Evolutionary conservation across 2,888 invertebrate species (phyloP).

Genomic region (Trichogramma evanescens): DNA sequence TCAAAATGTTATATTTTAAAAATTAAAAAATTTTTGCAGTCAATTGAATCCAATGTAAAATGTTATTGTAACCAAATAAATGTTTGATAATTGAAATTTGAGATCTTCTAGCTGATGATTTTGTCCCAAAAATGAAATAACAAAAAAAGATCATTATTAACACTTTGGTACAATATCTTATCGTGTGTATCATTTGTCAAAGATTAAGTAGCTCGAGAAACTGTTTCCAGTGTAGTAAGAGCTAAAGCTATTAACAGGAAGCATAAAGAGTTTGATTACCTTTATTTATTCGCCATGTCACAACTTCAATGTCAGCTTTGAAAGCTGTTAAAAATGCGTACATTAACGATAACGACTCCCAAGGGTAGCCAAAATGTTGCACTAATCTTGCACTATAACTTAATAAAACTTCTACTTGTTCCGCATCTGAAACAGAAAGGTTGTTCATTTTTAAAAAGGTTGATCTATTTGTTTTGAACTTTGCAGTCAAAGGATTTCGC

Average conservation of each 20-base stretch:
- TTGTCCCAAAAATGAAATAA: not conserved
- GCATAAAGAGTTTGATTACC: slow-evolving; percentile 49
- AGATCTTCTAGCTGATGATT: no score
- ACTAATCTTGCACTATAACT: slow-evolving; percentile 63
- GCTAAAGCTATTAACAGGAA: slow-evolving; percentile 13
- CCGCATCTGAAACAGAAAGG: slow-evolving; percentile 31
- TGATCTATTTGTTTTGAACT: not conserved
- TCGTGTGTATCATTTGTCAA: no score
- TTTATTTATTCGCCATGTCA: slow-evolving; percentile 68
- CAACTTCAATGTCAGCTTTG: slow-evolving; percentile 67
- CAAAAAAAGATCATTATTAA: not conserved
- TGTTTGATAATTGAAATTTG: no score
- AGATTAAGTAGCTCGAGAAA: not conserved
- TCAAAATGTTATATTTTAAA: no score
- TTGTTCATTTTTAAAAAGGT: slow-evolving; percentile 1
- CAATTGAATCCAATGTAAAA: no score
- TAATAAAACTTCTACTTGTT: slow-evolving; percentile 53
- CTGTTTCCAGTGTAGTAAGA: slow-evolving; percentile 14
- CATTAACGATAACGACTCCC: slow-evolving; percentile 74
- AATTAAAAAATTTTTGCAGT: no score
- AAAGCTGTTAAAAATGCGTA: slow-evolving; percentile 74
- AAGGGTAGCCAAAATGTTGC: slow-evolving; percentile 63
- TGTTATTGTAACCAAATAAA: no score
- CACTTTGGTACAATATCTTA: not conserved
- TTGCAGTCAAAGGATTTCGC: no score